A percentile compares a stretch with the other conserved stretches of the same genome.
These are phyloP conservation scores for Holacanthus passer DNA, from an alignment of 2,113 vertebrate genomes.

Conservation along the genomic window DNA sequence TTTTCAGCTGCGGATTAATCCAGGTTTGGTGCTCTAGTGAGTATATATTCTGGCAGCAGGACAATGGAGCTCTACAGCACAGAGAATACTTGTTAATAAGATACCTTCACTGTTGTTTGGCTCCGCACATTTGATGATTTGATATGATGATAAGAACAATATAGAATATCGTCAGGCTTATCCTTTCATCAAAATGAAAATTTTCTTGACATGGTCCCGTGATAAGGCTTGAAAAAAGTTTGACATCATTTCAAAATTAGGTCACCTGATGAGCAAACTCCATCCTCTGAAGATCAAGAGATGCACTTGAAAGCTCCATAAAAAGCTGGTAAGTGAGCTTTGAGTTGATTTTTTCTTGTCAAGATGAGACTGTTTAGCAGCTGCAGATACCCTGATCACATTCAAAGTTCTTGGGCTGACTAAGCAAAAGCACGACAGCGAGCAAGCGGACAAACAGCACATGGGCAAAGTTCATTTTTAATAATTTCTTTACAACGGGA, in stretches of 20 bases:
- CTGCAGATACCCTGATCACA: constrained; percentile 35
- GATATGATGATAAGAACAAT: too few relatives aligned
- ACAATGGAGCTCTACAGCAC: background rate
- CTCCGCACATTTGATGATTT: too few relatives aligned
- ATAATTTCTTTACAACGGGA: constrained; percentile 81
- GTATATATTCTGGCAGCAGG: background rate
- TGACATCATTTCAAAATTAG: background rate
- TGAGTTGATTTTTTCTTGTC: background rate
- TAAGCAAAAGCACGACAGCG: constrained; percentile 55
- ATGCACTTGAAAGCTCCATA: background rate
- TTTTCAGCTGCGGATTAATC: background rate
- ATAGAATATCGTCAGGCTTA: background rate
- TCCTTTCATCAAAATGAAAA: background rate
- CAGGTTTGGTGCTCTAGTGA: background rate
- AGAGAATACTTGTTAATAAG: background rate
- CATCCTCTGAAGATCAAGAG: background rate
- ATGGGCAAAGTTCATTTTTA: constrained; percentile 70
- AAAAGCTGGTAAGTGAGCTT: background rate
- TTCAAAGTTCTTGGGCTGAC: background rate
- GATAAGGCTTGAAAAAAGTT: background rate
- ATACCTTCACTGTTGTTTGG: background rate
- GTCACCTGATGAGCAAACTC: background rate
- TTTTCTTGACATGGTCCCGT: background rate
- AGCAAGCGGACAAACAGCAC: constrained; percentile 40
- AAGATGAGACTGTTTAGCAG: background rate